phyloP scores from a whole-genome alignment of 2,113 vertebrate species.

The Anser cygnoides region DNA sequence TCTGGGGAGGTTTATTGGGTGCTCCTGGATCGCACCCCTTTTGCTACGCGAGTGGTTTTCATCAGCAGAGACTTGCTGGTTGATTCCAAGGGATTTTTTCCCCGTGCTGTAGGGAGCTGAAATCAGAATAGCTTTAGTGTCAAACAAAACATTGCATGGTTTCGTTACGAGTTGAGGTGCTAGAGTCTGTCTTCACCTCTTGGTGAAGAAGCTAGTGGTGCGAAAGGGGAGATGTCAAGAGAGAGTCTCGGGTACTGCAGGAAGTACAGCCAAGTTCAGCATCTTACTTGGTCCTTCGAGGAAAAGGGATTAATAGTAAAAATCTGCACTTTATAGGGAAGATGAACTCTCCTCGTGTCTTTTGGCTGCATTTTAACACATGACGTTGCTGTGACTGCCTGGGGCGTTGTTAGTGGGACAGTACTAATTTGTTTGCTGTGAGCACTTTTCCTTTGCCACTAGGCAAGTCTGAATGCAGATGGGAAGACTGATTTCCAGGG shows the following conservation, averaged over 20 bases:
- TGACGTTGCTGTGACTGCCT: not conserved
- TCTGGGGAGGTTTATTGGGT: not conserved
- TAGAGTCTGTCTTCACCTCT: not conserved
- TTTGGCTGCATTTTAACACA: not conserved
- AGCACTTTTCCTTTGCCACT: not conserved
- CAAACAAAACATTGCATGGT: not conserved
- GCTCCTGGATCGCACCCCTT: not conserved
- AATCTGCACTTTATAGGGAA: accelerated
- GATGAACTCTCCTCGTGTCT: not conserved
- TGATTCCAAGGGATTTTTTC: not conserved
- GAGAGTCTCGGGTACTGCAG: not conserved
- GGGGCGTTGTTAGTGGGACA: not conserved
- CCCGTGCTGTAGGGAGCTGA: not conserved
- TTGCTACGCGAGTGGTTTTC: not conserved
- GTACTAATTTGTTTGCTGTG: not conserved
- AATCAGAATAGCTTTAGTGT: not conserved
- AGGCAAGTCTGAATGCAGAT: not conserved
- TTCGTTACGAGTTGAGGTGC: not conserved
- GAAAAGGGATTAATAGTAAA: not conserved
- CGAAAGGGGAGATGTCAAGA: not conserved
- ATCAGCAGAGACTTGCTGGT: not conserved
- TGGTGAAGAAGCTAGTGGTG: not conserved
- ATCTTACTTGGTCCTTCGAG: not conserved
- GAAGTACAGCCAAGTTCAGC: not conserved
- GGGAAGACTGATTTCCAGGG: not conserved